Conservation (phyloP, 2,113 vertebrate genomes). For the Gallinago media region DNA sequence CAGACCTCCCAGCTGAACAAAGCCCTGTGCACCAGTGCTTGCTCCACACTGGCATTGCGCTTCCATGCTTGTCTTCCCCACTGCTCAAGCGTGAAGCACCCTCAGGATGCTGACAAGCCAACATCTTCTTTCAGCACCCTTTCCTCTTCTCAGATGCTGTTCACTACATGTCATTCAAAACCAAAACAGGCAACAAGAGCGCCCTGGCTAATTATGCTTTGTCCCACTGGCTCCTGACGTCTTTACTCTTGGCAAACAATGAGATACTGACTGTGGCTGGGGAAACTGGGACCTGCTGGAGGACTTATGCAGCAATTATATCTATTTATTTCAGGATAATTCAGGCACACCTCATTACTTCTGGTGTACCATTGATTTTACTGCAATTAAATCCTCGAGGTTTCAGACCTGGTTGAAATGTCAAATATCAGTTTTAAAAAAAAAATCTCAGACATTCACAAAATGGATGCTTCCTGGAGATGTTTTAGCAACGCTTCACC, state of each 20-base stretch:
- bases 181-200: conserved; percentile 22
- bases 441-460: neutral
- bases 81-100: neutral
- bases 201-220: conserved; percentile 36
- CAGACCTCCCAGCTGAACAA: neutral
- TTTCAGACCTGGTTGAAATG: conserved; percentile 42
- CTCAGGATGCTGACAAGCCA: neutral
- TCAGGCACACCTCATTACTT: conserved; percentile 39
- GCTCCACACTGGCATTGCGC: neutral
- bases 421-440: conserved; percentile 4
- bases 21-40: neutral
- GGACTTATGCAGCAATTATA: conserved; percentile 34
- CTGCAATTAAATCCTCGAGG: conserved; percentile 21
- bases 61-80: neutral
- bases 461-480: neutral
- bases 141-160: neutral
- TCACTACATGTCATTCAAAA: conserved; percentile 7
- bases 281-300: conserved; percentile 15
- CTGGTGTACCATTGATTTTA: conserved; percentile 20
- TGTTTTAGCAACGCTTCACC: neutral
- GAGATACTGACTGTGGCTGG: conserved; percentile 25
- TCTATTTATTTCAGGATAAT: conserved; percentile 45
- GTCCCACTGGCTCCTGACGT: conserved; percentile 20
- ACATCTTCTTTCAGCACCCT: neutral
- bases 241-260: conserved; percentile 51